These are phyloP conservation scores for Sterrhoptilus dennistouni DNA, from an alignment of 2,113 vertebrate genomes.

Conservation along the genomic window DNA sequence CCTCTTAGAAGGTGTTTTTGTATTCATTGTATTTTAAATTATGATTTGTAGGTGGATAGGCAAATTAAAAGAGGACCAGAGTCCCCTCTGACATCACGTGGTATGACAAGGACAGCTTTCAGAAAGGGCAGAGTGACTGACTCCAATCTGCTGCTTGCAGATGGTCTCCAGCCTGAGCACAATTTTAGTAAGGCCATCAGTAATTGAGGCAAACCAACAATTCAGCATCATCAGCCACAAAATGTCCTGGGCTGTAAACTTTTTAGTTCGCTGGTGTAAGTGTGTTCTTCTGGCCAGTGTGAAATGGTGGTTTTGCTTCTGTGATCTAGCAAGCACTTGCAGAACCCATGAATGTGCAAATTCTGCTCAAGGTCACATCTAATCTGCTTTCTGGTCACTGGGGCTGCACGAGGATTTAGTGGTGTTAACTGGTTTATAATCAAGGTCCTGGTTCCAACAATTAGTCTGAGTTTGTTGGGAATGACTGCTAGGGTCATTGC, in stretches of 20 bases:
- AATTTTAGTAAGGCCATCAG: not conserved
- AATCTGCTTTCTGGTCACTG: not conserved
- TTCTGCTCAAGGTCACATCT: not conserved
- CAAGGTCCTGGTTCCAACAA: not conserved
- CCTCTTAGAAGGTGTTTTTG: not conserved
- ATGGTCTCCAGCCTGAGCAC: not conserved
- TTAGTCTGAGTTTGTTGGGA: not conserved
- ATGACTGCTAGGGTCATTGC: not conserved
- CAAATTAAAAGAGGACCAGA: not conserved
- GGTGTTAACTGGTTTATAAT: not conserved
- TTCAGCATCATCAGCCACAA: accelerated
- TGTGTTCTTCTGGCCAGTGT: not conserved
- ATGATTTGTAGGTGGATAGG: not conserved
- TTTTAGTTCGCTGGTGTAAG: not conserved
- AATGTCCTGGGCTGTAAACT: not conserved
- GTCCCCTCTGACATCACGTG: not conserved
- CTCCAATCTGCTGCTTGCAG: not conserved
- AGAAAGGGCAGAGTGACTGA: not conserved
- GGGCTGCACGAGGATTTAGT: not conserved
- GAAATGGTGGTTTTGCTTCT: not conserved
- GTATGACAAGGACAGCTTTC: not conserved
- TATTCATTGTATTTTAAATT: not conserved
- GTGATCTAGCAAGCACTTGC: not conserved
- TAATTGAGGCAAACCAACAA: not conserved
- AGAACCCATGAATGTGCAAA: not conserved